Conservation (phyloP, 2,113 vertebrate genomes). For the Tachuris rubrigastra region DNA sequence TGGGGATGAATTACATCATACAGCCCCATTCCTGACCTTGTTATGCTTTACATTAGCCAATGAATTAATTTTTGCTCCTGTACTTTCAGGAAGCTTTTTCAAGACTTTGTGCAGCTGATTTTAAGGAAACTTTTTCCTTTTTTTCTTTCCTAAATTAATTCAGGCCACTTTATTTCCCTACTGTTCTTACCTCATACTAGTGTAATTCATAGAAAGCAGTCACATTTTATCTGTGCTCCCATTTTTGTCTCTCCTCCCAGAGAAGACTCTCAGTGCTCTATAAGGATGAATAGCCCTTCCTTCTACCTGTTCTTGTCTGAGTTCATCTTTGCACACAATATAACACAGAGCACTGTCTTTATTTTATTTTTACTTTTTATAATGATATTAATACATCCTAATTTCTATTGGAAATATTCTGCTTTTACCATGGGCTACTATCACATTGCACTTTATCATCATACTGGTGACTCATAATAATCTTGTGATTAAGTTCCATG, state of each 20-base stretch:
- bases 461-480: constrained; percentile 1
- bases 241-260: neutral
- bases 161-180: neutral
- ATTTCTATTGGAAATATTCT: neutral
- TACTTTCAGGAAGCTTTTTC: neutral
- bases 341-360: neutral
- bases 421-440: neutral
- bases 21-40: neutral
- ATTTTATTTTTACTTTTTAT: neutral
- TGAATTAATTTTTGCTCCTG: neutral
- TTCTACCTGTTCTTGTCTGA: neutral
- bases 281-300: neutral
- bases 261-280: neutral
- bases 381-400: neutral
- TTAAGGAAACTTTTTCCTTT: neutral
- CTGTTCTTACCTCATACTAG: neutral
- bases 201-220: neutral
- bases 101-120: neutral
- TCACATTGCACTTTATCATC: constrained; percentile 3
- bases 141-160: neutral
- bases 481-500: constrained; percentile 34
- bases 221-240: neutral
- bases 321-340: neutral
- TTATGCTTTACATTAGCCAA: neutral
- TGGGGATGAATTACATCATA: neutral